Evolutionary conservation across 1,140 invertebrate genomes (phyloP).

Genomic region (Melanaphis sacchari): DNA sequence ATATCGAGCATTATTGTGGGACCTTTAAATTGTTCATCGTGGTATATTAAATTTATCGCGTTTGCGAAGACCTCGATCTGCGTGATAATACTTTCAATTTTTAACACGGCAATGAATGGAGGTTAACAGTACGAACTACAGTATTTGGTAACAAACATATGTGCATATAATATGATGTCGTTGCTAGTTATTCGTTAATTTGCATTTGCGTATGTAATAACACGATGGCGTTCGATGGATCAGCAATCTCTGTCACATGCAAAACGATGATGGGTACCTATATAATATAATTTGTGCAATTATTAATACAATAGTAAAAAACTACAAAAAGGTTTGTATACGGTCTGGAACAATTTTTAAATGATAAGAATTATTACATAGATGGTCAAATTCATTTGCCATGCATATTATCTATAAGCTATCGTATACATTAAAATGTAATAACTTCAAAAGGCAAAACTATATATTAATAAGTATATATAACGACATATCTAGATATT

Average conservation of each 20-base stretch:
- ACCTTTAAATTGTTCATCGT: no score
- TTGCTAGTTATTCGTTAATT: background rate
- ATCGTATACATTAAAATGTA: background rate
- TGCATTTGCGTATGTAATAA: background rate
- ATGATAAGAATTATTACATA: background rate
- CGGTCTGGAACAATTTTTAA: background rate
- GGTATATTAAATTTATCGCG: no score
- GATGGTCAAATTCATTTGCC: background rate
- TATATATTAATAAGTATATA: background rate
- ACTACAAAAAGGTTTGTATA: background rate
- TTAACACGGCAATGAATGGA: background rate
- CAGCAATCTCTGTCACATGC: background rate
- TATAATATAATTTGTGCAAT: conserved; percentile 7
- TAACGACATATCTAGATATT: background rate
- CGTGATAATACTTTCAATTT: background rate
- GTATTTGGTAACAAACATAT: background rate
- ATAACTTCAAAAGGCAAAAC: background rate
- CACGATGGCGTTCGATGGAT: background rate
- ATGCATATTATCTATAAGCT: background rate
- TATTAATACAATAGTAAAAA: background rate
- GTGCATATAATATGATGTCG: background rate
- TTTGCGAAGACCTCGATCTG: background rate
- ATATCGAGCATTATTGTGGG: no score
- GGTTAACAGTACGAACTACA: background rate
- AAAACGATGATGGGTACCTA: background rate